Evolutionary conservation across 2,797 vertebrate species (phyloP).

Genomic region (Sciurus vulgaris): DNA sequence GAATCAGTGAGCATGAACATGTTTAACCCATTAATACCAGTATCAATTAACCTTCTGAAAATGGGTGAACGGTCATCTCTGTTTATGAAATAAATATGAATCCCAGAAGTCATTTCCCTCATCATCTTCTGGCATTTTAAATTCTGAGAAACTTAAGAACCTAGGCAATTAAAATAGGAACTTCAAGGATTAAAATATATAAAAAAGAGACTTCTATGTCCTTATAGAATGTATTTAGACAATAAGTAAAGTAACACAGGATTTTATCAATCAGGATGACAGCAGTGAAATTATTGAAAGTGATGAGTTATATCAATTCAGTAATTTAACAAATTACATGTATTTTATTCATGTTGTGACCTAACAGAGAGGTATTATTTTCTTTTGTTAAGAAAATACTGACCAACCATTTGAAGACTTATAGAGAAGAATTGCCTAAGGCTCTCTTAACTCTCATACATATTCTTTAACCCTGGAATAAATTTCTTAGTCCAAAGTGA

Average conservation of each 20-base stretch:
- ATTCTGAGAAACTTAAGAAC: neutral
- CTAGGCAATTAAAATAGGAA: neutral
- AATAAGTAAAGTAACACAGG: neutral
- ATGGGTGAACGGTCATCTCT: rapidly evolving
- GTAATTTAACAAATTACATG: neutral
- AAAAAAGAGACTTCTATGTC: neutral
- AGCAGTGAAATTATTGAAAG: neutral
- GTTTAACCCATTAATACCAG: neutral
- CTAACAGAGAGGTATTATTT: neutral
- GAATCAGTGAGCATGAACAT: neutral
- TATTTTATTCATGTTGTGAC: neutral
- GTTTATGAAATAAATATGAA: neutral
- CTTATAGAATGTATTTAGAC: neutral
- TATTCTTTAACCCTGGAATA: conserved; percentile 51
- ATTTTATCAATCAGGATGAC: neutral
- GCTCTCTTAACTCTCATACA: neutral
- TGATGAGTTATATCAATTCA: neutral
- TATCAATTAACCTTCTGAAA: neutral
- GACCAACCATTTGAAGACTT: conserved; percentile 14
- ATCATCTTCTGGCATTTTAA: neutral
- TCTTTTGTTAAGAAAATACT: neutral
- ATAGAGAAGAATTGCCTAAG: neutral
- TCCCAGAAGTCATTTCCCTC: neutral
- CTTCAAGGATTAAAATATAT: too few relatives aligned
- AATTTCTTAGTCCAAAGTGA: conserved; percentile 12